phyloP scores from a whole-genome alignment of 2,888 invertebrate genomes.

The Exocentrus adspersus region DNA sequence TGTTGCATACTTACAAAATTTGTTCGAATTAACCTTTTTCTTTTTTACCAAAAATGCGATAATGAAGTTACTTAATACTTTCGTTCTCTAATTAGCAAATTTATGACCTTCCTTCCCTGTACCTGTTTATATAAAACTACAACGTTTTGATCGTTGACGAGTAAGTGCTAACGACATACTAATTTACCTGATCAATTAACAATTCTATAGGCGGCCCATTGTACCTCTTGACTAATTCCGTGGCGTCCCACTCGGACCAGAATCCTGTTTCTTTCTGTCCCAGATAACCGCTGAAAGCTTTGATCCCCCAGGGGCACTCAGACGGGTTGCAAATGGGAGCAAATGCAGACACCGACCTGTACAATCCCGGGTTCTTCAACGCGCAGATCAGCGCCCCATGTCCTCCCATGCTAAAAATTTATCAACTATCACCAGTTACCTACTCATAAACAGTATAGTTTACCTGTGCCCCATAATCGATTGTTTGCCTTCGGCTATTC shows the following conservation, averaged over 20 bases:
- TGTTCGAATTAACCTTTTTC: too few relatives aligned
- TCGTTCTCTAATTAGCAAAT: too few relatives aligned
- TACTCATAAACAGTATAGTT: background rate
- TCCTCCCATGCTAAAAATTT: constrained; percentile 89
- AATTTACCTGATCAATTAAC: constrained; percentile 85
- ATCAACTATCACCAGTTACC: too few relatives aligned
- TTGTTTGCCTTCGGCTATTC: constrained; percentile 69
- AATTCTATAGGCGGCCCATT: constrained; percentile 85
- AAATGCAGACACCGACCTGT: constrained; percentile 91
- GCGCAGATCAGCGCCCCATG: constrained; percentile 94
- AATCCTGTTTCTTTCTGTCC: constrained; percentile 71
- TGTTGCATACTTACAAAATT: too few relatives aligned
- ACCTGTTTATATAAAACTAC: too few relatives aligned
- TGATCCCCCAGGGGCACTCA: constrained; percentile 87
- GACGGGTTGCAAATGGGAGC: constrained; percentile 93
- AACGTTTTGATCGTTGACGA: too few relatives aligned
- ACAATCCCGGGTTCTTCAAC: constrained; percentile 89
- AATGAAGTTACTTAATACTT: too few relatives aligned
- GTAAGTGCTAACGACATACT: background rate
- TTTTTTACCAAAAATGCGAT: too few relatives aligned
- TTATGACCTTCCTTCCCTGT: too few relatives aligned
- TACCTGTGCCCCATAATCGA: constrained; percentile 87
- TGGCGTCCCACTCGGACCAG: constrained; percentile 92
- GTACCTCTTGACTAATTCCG: constrained; percentile 82
- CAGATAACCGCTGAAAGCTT: constrained; percentile 84